Percentiles rank a stretch among this genome's conserved stretches.
These are phyloP conservation scores for Pomatorhinus ruficollis DNA, from an alignment of 2,113 vertebrate species.

Conservation along the genomic window DNA sequence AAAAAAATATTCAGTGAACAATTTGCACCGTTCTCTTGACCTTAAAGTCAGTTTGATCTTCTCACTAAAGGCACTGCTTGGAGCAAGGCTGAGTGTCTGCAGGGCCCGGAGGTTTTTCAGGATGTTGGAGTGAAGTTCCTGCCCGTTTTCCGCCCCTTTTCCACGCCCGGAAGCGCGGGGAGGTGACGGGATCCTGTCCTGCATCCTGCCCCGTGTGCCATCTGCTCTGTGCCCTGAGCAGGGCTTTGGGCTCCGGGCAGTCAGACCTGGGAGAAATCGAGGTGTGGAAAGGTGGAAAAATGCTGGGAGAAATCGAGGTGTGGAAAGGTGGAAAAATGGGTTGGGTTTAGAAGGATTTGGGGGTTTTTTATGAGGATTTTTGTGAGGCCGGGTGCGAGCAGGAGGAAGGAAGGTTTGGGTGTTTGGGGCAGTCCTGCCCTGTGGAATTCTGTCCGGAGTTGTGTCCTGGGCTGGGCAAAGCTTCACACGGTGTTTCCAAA, in stretches of 20 bases:
- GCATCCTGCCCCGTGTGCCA: not conserved
- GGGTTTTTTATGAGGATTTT: not conserved
- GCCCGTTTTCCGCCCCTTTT: not conserved
- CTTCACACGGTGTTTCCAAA: not conserved
- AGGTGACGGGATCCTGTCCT: not conserved
- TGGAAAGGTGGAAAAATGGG: not conserved
- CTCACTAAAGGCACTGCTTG: rapidly evolving
- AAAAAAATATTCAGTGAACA: not conserved
- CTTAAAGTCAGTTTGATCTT: not conserved
- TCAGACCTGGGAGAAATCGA: not conserved
- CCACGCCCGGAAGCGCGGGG: not conserved
- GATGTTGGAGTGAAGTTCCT: slow-evolving; percentile 12
- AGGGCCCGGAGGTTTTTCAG: not conserved
- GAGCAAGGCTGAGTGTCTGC: not conserved
- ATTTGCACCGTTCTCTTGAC: not conserved
- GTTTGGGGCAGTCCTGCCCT: not conserved
- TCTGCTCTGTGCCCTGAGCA: not conserved
- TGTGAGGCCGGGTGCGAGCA: not conserved
- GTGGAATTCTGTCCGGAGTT: not conserved
- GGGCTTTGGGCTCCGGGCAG: not conserved
- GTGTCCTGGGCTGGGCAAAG: not conserved
- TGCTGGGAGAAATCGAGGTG: not conserved
- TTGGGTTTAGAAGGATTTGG: not conserved
- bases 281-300: not conserved
- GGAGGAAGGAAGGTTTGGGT: not conserved